Evolutionary conservation across 2,888 invertebrate species (phyloP).

Genomic region (Minunthozetes semirufus): DNA sequence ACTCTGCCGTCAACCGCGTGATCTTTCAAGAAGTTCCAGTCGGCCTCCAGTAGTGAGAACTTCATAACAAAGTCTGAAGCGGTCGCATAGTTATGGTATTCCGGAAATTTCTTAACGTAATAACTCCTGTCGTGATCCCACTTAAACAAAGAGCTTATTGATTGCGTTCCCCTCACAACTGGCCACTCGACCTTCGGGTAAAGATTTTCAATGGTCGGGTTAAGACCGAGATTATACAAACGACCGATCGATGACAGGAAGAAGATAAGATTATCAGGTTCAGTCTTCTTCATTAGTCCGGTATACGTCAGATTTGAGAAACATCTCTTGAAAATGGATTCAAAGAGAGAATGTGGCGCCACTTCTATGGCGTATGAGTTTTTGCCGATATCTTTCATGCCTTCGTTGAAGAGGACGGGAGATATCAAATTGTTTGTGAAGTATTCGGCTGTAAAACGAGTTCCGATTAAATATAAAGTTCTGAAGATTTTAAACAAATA

Average conservation of each 20-base stretch:
- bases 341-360: constrained; percentile 88
- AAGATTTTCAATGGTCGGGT: constrained; percentile 41
- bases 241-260: constrained; percentile 51
- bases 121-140: constrained; percentile 73
- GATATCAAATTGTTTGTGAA: constrained; percentile 92
- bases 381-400: constrained; percentile 70
- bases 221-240: constrained; percentile 37
- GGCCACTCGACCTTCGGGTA: constrained; percentile 60
- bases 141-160: constrained; percentile 71
- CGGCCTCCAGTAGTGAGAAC: constrained; percentile 28
- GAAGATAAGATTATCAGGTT: constrained; percentile 51
- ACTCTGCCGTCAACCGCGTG: constrained; percentile 54
- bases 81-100: constrained; percentile 31
- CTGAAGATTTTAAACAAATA: background rate
- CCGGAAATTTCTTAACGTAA: constrained; percentile 44
- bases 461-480: background rate
- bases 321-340: constrained; percentile 83
- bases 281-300: constrained; percentile 70
- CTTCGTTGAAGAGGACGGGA: constrained; percentile 87
- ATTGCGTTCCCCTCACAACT: constrained; percentile 82
- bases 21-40: constrained; percentile 46
- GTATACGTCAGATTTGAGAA: constrained; percentile 66
- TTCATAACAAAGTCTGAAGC: constrained; percentile 28
- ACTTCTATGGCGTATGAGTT: constrained; percentile 85
- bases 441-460: constrained; percentile 61